Conservation (phyloP, 2,888 invertebrate genomes). For the Aleiodes testaceus region DNA sequence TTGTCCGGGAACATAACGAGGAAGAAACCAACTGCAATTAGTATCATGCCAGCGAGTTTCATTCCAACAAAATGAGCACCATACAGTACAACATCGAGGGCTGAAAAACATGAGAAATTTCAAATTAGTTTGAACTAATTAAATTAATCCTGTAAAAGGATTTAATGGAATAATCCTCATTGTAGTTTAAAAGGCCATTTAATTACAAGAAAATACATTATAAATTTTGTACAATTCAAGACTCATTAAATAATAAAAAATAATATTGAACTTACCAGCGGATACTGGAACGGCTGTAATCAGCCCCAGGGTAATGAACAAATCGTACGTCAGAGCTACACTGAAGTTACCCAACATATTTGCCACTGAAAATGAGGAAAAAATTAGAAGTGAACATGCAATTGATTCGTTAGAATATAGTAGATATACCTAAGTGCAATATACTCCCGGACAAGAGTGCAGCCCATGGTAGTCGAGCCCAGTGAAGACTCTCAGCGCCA, state of each 20-base stretch:
- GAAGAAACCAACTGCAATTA: slow-evolving; percentile 93
- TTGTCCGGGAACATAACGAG: slow-evolving; percentile 96
- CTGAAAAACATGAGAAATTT: slow-evolving; percentile 73
- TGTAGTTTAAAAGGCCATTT: too few species aligned
- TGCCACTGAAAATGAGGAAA: slow-evolving; percentile 80
- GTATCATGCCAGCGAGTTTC: slow-evolving; percentile 94
- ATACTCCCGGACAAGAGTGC: slow-evolving; percentile 86
- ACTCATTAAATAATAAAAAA: neutral
- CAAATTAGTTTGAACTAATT: neutral
- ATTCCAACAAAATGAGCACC: slow-evolving; percentile 92
- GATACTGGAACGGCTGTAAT: slow-evolving; percentile 96
- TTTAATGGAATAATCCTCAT: neutral
- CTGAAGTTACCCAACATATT: slow-evolving; percentile 96
- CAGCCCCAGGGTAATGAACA: slow-evolving; percentile 94
- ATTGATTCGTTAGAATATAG: neutral
- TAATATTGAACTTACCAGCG: slow-evolving; percentile 80
- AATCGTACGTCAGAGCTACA: slow-evolving; percentile 92
- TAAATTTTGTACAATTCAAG: too few species aligned
- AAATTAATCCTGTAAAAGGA: neutral
- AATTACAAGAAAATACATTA: too few species aligned
- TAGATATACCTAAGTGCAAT: slow-evolving; percentile 81
- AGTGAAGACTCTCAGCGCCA: slow-evolving; percentile 87
- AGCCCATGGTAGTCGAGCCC: slow-evolving; percentile 91
- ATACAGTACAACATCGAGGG: slow-evolving; percentile 89
- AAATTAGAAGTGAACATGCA: neutral